phyloP scores from a whole-genome alignment of 1,140 invertebrate genomes.

The Drosophila pachea region DNA sequence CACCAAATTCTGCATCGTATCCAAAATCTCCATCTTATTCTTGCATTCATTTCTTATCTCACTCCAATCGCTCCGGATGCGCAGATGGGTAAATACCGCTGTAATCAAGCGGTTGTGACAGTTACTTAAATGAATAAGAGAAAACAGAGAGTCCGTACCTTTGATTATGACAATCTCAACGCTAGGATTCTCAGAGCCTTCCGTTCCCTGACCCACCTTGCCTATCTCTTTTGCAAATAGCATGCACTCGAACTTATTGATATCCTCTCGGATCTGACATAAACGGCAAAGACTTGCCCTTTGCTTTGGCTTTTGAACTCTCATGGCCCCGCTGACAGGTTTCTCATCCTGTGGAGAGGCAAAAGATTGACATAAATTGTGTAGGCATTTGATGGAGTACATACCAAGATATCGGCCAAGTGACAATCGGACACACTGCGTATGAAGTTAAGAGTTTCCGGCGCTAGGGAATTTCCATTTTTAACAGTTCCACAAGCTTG shows the following conservation, averaged over 20 bases:
- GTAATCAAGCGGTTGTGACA: background rate
- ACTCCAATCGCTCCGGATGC: conserved; percentile 26
- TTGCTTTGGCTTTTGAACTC: conserved; percentile 16
- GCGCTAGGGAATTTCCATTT: conserved; percentile 8
- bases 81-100: conserved; percentile 59
- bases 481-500: conserved; percentile 37
- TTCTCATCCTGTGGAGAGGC: conserved; percentile 25
- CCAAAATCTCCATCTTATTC: conserved; percentile 82
- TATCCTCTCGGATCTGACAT: conserved; percentile 80
- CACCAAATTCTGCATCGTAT: conserved; percentile 85
- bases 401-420: conserved; percentile 80
- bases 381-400: background rate
- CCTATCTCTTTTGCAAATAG: conserved; percentile 79
- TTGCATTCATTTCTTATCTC: conserved; percentile 48
- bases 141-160: conserved; percentile 38
- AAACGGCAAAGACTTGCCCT: conserved; percentile 47
- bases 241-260: conserved; percentile 81
- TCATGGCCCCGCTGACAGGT: background rate
- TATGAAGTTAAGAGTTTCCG: conserved; percentile 78
- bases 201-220: conserved; percentile 60
- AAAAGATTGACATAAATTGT: background rate
- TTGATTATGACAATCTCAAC: conserved; percentile 59
- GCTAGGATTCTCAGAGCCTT: conserved; percentile 80
- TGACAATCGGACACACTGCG: conserved; percentile 84
- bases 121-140: too few species aligned